Evolutionary conservation across 2,113 vertebrate species (phyloP).

Genomic region (Neotoma lepida): DNA sequence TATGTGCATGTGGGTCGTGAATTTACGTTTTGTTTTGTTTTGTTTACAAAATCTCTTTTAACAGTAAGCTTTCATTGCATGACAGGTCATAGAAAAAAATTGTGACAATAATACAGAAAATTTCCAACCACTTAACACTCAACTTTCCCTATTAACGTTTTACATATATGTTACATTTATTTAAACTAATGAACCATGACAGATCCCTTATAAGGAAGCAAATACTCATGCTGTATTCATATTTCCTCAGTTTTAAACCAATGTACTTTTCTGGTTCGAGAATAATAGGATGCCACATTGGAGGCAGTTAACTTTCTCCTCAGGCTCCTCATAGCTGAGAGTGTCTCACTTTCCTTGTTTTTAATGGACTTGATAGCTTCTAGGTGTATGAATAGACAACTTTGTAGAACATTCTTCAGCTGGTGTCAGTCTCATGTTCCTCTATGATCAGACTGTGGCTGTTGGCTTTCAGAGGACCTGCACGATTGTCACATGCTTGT

Average conservation of each 20-base stretch:
- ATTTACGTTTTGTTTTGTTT: not conserved
- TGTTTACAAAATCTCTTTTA: conserved; percentile 25
- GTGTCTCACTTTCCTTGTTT: not conserved
- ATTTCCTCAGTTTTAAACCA: not conserved
- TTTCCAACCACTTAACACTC: not conserved
- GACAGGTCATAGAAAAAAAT: not conserved
- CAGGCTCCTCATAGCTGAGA: not conserved
- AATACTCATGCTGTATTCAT: not conserved
- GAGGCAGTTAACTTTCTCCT: not conserved
- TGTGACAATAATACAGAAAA: not conserved
- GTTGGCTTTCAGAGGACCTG: not conserved
- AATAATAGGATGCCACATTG: not conserved
- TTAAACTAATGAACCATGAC: not conserved
- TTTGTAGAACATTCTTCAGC: not conserved
- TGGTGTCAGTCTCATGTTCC: not conserved
- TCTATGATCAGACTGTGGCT: not conserved
- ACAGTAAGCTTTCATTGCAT: conserved; percentile 38
- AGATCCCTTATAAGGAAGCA: not conserved
- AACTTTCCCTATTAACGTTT: not conserved
- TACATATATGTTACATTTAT: not conserved
- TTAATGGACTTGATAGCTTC: not conserved
- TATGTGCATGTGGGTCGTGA: not conserved
- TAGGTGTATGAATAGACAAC: not conserved
- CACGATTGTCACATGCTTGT: not conserved
- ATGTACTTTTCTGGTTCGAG: not conserved